These are phyloP conservation scores for Xiphorhynchus erythropygius DNA, from an alignment of 2,797 vertebrate species.

Conservation along the genomic window DNA sequence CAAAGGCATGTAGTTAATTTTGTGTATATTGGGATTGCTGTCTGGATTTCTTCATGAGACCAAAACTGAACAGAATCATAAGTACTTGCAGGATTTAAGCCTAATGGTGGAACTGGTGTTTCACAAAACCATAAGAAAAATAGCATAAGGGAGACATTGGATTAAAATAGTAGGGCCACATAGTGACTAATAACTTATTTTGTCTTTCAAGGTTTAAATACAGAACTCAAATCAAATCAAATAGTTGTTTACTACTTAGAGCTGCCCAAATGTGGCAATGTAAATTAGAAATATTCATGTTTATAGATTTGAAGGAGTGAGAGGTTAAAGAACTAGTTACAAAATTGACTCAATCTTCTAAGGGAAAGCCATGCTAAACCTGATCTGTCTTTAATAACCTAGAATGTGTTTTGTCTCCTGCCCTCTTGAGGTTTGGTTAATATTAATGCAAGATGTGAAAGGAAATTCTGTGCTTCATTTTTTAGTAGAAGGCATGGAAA, in stretches of 20 bases:
- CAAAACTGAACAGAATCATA: background rate
- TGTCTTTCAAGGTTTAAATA: background rate
- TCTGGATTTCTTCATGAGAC: background rate
- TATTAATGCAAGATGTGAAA: slow-evolving; percentile 31
- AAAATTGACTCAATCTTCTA: background rate
- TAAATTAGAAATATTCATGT: background rate
- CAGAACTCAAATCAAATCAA: background rate
- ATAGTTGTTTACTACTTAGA: background rate
- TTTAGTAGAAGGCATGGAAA: background rate
- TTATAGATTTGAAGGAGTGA: background rate
- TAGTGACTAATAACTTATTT: background rate
- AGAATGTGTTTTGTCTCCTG: background rate
- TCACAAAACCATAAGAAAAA: background rate
- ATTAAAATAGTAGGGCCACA: background rate
- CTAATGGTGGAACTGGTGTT: background rate
- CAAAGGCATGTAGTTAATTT: background rate
- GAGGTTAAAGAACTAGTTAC: background rate
- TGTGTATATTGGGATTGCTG: background rate
- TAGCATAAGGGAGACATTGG: background rate
- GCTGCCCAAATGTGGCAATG: background rate
- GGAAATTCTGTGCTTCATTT: background rate
- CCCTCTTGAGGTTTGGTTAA: background rate
- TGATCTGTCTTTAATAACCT: background rate
- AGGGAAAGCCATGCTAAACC: background rate
- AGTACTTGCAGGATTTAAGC: background rate